Conservation (phyloP, 2,113 vertebrate genomes). For the Microcebus ravelobensis region DNA sequence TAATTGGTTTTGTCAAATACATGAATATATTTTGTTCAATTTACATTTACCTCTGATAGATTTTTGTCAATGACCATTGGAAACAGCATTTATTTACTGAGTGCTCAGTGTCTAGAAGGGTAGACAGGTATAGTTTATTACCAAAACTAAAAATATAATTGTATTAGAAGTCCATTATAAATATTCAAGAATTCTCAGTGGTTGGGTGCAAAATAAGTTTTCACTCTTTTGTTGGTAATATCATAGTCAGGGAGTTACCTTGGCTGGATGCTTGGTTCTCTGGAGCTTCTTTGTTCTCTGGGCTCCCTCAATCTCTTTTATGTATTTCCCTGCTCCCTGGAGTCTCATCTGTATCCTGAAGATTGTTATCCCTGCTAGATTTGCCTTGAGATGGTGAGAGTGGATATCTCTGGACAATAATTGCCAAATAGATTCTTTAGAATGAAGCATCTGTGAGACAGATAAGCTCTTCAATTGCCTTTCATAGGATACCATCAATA, state of each 20-base stretch:
- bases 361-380: not conserved
- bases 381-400: not conserved
- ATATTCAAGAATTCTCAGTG: not conserved
- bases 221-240: not conserved
- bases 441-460: not conserved
- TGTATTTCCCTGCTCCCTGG: not conserved
- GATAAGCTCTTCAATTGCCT: not conserved
- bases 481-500: not conserved
- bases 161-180: not conserved
- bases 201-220: not conserved
- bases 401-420: not conserved
- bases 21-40: conserved; percentile 7
- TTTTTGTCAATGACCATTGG: not conserved
- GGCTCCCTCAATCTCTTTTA: not conserved
- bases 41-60: not conserved
- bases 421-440: not conserved
- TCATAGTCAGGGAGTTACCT: not conserved
- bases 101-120: not conserved
- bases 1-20: conserved; percentile 53
- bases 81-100: conserved; percentile 29
- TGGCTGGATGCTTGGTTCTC: not conserved
- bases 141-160: not conserved
- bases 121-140: not conserved
- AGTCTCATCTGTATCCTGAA: not conserved
- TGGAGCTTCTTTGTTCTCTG: not conserved